Evolutionary conservation across 23 tunicate species (phyloP), one percentile per base, ranked within the genome.

Genomic region (Aplidium turbinatum): DNA sequence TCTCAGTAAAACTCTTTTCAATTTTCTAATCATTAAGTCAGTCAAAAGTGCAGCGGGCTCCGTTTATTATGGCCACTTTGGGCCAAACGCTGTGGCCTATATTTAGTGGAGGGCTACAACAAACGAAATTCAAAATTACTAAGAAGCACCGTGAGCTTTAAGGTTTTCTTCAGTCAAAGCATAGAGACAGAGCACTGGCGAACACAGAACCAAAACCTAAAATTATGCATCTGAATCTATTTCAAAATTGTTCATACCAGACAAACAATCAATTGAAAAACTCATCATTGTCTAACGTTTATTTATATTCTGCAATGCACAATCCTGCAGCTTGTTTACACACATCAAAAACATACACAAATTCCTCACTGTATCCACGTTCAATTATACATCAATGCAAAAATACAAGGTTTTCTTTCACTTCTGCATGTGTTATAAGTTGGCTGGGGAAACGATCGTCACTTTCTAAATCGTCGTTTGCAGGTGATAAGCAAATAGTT

Each of bases 101-200:
- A 54, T 54, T 54, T 16, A 54, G 22, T 25, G 21, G 19, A 9
- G 19, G 21, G 22, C 61, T n/a, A 54, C 61, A 54, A 54, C 21
- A 54, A 54, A 22, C 61, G 21, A 54, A 54, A 54, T n/a, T 16
- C 23, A 11, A 54, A 54, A 54, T 25, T 54, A n/a, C n/a, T 54
- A 11, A 54, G 61, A 6, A 54, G 61, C 21, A 54, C 21, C 19
- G 21, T 25, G 5, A n/a, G n/a, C 24, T 9, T 54, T 22, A 20
- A 54, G 61, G 61, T 54, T n/a, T 54, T 54, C 61, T 54, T 54
- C 23, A 54, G 61, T 54, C 20, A n/a, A 54, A 54, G 61, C 61
- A 54, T 5, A 54, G 61, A 54, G 21, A 22, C 61, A 54, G 22
- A 54, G 21, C 61, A 54, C 61, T 54, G 22, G 61, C 23, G 21